These are phyloP conservation scores for Battus philenor DNA, from an alignment of 1,140 invertebrate species.

Conservation along the genomic window DNA sequence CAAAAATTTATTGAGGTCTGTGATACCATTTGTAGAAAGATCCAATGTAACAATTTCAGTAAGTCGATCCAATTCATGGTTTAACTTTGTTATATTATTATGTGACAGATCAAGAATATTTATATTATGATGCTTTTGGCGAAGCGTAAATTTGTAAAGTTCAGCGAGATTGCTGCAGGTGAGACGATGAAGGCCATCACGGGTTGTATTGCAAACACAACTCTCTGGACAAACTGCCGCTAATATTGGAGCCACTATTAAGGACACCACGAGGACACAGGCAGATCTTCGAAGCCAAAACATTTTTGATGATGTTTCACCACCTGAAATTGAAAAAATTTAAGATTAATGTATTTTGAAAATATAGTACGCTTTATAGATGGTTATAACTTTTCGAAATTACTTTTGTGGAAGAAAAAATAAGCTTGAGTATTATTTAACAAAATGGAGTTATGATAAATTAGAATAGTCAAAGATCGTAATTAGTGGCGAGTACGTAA, in stretches of 20 bases:
- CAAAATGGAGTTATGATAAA: too few species aligned
- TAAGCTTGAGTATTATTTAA: too few species aligned
- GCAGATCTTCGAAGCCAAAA: constrained; percentile 38
- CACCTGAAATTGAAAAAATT: constrained; percentile 50
- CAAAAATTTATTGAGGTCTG: constrained; percentile 75
- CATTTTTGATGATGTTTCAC: constrained; percentile 45
- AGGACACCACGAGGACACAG: constrained; percentile 42
- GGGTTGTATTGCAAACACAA: constrained; percentile 60
- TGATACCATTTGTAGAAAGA: constrained; percentile 77
- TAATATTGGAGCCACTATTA: constrained; percentile 42
- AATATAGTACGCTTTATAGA: neutral
- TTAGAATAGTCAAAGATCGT: too few species aligned
- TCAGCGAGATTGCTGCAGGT: constrained; percentile 59
- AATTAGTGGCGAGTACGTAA: too few species aligned
- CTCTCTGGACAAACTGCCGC: constrained; percentile 55
- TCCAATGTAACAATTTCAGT: constrained; percentile 77
- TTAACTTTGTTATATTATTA: constrained; percentile 75
- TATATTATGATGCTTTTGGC: constrained; percentile 71
- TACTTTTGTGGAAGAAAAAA: too few species aligned
- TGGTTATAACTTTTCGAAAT: neutral
- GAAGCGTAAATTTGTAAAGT: constrained; percentile 66
- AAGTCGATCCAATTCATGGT: constrained; percentile 73
- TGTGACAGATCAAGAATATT: constrained; percentile 78
- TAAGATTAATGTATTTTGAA: too few species aligned
- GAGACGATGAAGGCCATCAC: constrained; percentile 60